A percentile compares a stretch with the other conserved stretches of the same genome.
These are phyloP conservation scores for Oopsacas minuta DNA, from an alignment of 37 sponge, comb jelly and placozoan genomes.

Conservation along the genomic window DNA sequence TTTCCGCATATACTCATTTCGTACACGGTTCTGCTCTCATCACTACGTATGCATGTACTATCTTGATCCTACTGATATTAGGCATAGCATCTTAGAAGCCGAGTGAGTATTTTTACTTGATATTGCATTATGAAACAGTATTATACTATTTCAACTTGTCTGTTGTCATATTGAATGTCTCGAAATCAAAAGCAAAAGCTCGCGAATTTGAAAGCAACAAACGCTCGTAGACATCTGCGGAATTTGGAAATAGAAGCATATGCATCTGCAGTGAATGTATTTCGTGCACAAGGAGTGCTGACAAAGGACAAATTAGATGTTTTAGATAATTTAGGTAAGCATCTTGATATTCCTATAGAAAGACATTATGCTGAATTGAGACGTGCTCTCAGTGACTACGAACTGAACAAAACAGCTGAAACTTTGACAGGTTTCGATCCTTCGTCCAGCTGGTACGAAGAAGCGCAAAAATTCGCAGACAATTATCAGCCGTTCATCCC, in stretches of 20 bases:
- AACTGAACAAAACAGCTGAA: background rate
- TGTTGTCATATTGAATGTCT: background rate
- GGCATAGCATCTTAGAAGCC: no score
- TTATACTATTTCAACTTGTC: no score
- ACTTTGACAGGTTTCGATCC: background rate
- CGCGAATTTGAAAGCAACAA: background rate
- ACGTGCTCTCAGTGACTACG: background rate
- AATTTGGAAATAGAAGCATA: slow-evolving; percentile 8
- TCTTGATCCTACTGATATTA: no score
- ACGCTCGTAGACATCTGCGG: background rate
- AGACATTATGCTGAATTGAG: slow-evolving; percentile 3
- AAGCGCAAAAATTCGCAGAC: background rate
- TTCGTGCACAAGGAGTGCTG: background rate
- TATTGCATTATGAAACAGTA: no score
- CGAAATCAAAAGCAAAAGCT: background rate
- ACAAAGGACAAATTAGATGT: background rate
- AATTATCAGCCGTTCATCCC: background rate
- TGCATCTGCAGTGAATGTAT: background rate
- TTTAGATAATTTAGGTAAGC: background rate
- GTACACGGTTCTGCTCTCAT: no score
- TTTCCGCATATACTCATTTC: no score
- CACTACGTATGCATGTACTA: no score
- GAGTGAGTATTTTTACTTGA: no score
- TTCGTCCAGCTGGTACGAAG: background rate
- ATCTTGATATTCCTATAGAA: background rate